phyloP scores from a whole-genome alignment of 1,140 invertebrate species.

The Drosophila lowei region DNA sequence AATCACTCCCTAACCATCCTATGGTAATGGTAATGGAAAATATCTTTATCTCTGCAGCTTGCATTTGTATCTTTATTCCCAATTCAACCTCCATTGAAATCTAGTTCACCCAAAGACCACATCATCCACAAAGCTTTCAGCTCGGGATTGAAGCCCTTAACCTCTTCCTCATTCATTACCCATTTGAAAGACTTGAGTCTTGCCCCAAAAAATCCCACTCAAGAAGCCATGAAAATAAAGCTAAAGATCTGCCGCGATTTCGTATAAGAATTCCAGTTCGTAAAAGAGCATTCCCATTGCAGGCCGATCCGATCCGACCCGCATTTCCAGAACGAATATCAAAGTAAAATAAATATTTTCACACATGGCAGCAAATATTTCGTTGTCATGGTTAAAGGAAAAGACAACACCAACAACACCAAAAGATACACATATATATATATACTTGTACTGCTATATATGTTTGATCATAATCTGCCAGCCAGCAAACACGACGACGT shows the following conservation, averaged over 20 bases:
- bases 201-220: constrained; percentile 28
- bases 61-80: no score
- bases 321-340: constrained; percentile 16
- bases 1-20: no score
- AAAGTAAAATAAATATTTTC: constrained; percentile 55
- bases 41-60: no score
- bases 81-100: constrained; percentile 26
- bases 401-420: constrained; percentile 13
- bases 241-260: constrained; percentile 34
- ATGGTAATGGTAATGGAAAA: no score
- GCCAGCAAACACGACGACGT: constrained; percentile 53
- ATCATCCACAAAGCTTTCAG: constrained; percentile 10
- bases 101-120: constrained; percentile 25
- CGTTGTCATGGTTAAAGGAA: constrained; percentile 69
- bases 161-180: constrained; percentile 16
- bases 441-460: constrained; percentile 21
- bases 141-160: background rate
- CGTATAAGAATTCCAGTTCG: no score
- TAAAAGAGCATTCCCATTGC: constrained; percentile 13
- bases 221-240: constrained; percentile 25
- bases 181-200: constrained; percentile 21
- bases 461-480: constrained; percentile 43
- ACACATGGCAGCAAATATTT: constrained; percentile 72
- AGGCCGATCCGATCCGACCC: constrained; percentile 5
- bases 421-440: constrained; percentile 14